Base-by-base conservation (phyloP, 2,797 vertebrate species). In the Sphenodon punctatus region DNA sequence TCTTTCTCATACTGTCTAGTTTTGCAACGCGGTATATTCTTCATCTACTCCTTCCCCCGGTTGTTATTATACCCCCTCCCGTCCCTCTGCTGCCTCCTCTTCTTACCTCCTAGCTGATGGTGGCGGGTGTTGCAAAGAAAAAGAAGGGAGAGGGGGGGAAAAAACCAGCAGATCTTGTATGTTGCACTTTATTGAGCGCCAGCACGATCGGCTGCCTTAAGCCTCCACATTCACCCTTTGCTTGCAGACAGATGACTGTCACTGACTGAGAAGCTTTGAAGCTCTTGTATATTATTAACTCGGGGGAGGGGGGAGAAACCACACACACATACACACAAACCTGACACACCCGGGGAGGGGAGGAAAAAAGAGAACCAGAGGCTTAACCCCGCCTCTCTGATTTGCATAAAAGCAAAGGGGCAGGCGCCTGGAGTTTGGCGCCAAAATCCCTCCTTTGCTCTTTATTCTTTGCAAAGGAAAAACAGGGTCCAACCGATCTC, bases 231-330 rank as follows among this genome's bases (percentile, higher is more conserved):
- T 56, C 94, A 92, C 96, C 92, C 92, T 93, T 64, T 84, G 94
- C 95, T 95, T 94, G 95, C 96, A 96, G 94, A 97, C 97, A 97
- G 97, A 96, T 96, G 95, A 97, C 97, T 97, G 97, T 97, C 96
- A 96, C 94, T 94, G 96, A 93, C 95, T 92, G 95, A n/a, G n/a
- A n/a, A 76, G 82, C 92, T 96, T 96, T 94, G 92, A 96, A 95
- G 96, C 95, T 94, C 93, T 92, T 91, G 92, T 94, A 94, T 97
- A 96, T 97, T 97, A 97, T 97, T 97, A 95, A 95, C 93, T 91
- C 84, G 69, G 88, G 84, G 87, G 84, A 81, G 85, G 85, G 80
- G 91, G 71, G 82, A 91, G 89, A 82, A 82, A 64, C 23, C 0
- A 71, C 12, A 4, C 6, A 30, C 55, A 86, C 46, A 19, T 69